A percentile compares a stretch with the other conserved stretches of the same genome.
Evolutionary conservation across 2,113 vertebrate genomes (phyloP).

Genomic region (Brevimyrus niger): DNA sequence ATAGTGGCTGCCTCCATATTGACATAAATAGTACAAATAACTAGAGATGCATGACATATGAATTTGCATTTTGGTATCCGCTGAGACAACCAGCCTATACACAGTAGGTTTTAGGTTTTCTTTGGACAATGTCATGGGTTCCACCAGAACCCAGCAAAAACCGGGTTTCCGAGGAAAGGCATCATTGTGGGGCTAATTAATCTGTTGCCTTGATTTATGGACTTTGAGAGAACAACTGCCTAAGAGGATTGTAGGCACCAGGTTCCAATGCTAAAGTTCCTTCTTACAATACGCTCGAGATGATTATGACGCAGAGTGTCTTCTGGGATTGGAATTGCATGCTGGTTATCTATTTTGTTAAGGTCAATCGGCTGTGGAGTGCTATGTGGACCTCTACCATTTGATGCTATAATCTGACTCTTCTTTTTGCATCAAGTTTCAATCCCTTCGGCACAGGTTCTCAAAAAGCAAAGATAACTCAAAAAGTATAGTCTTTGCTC

Average conservation of each 20-base stretch:
- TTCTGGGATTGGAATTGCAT: neutral
- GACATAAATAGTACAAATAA: neutral
- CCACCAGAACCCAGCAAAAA: neutral
- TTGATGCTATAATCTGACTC: neutral
- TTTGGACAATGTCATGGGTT: neutral
- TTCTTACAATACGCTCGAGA: neutral
- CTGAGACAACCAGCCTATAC: neutral
- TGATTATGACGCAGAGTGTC: neutral
- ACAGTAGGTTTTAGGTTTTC: neutral
- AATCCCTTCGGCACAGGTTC: neutral
- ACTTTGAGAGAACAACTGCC: neutral
- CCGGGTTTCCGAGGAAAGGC: neutral
- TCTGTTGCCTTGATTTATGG: neutral
- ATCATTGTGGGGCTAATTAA: neutral
- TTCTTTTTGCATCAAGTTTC: neutral
- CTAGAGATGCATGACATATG: neutral
- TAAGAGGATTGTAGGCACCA: neutral
- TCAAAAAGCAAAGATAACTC: neutral
- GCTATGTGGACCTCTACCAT: neutral
- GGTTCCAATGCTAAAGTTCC: neutral
- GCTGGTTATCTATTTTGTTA: neutral
- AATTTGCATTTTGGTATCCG: neutral
- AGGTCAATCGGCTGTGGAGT: neutral
- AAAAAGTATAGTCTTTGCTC: neutral
- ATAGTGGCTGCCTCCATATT: neutral